A percentile compares a stretch with the other conserved stretches of the same genome.
Conservation (phyloP, 2,113 vertebrate genomes). For the Actenoides hombroni region DNA sequence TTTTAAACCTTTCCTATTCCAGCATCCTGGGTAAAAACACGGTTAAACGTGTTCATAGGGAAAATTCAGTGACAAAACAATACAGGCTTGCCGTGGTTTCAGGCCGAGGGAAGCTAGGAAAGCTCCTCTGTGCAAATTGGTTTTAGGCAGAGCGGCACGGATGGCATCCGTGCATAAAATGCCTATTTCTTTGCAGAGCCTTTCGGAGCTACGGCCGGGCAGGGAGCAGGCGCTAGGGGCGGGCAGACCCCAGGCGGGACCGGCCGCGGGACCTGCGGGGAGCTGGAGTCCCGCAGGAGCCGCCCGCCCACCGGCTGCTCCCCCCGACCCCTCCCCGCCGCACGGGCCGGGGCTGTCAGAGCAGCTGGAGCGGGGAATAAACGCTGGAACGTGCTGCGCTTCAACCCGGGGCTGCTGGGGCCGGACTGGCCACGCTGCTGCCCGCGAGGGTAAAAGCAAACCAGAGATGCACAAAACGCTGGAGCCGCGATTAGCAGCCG, state of each 20-base stretch:
- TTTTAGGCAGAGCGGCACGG: neutral
- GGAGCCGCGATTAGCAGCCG: accelerated
- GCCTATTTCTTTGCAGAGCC: accelerated
- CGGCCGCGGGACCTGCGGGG: neutral
- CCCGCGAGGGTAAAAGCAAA: neutral
- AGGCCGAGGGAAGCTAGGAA: neutral
- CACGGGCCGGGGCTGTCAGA: neutral
- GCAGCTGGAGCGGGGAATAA: neutral
- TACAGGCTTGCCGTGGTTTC: neutral
- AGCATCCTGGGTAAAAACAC: neutral
- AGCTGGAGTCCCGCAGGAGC: neutral
- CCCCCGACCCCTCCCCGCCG: too few species aligned
- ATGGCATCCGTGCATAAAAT: neutral
- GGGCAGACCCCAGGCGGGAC: neutral
- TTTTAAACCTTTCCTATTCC: neutral
- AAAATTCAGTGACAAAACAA: neutral
- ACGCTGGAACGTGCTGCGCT: neutral
- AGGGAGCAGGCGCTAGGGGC: too few species aligned
- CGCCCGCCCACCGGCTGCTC: too few species aligned
- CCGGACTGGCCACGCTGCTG: neutral
- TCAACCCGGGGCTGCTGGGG: neutral
- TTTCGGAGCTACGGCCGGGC: accelerated
- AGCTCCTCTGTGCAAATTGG: accelerated
- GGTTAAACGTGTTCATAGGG: accelerated
- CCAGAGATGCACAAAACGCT: accelerated